Conservation (phyloP, 2,888 invertebrate species). For the Teleiodes luculella region DNA sequence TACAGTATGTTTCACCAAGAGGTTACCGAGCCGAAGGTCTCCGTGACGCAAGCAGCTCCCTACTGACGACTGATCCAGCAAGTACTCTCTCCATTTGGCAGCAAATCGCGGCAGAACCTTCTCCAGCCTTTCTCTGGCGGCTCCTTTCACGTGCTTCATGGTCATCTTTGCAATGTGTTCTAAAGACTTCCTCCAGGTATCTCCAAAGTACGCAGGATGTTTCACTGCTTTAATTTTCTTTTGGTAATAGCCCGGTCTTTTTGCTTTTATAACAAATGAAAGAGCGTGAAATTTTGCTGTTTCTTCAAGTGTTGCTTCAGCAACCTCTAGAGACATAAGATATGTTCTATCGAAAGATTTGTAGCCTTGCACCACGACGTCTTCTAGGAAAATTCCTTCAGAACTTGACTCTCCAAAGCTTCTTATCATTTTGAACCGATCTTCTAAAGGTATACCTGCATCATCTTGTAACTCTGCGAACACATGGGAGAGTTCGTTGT, state of each 20-base stretch:
- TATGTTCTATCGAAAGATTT: constrained; percentile 37
- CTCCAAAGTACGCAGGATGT: not conserved
- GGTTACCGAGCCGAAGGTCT: constrained; percentile 39
- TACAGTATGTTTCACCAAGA: constrained; percentile 35
- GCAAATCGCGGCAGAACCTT: not conserved
- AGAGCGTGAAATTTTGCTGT: constrained; percentile 48
- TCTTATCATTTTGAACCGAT: not conserved
- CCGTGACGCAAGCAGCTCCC: constrained; percentile 38
- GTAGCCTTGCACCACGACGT: not conserved
- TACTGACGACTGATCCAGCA: constrained; percentile 5
- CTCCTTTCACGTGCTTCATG: not conserved
- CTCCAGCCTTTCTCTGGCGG: not conserved
- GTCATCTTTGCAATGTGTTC: not conserved
- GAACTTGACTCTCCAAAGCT: not conserved
- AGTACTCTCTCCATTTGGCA: not conserved
- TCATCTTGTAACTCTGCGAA: not conserved
- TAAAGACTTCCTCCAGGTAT: not conserved
- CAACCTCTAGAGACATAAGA: constrained; percentile 36
- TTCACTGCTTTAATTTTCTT: constrained; percentile 12
- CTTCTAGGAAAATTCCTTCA: not conserved
- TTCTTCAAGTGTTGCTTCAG: constrained; percentile 36
- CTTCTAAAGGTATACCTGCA: not conserved
- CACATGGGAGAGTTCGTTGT: not conserved
- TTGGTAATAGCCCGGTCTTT: constrained; percentile 39
- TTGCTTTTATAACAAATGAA: constrained; percentile 39